Base-by-base conservation (phyloP, 2,888 invertebrate species). In the Troides helena region DNA sequence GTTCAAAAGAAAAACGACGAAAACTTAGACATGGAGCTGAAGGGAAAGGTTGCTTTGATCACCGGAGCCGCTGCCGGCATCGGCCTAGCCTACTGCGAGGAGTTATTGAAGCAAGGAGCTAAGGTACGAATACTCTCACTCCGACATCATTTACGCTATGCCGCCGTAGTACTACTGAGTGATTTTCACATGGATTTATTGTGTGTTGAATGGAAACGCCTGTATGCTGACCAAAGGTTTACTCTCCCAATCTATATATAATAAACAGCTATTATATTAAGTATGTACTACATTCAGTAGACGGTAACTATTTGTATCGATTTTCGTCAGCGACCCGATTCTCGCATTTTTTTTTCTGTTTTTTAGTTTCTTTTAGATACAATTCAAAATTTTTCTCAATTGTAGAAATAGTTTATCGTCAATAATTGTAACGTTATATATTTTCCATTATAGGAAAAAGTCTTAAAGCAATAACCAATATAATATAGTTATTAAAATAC, bases 1-100 rank as follows among this genome's bases (percentile, higher is more conserved):
- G 75, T n/a, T 46, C 14, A 73, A 76, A 77, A 75, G 71, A 77
- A 74, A 53, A 76, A 78, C 75, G 66, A 74, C 78, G 73, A 23
- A 23, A 58, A 58, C n/a, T 23, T 23, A 14, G 74, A 74, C 67
- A 96, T 96, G 95, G 96, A 96, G 81, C 85, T 96, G 73, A 95
- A 95, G 85, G 95, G 95, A 74, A 95, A 95, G 86, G 95, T 96
- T 71, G 96, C 95, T 61, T 87, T 96, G 72, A 94, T 96, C 69
- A 96, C 96, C 39, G 96, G 96, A 50, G 96, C 95, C 64, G 96
- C 95, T 21, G 94, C 95, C 65, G 96, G 96, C 69, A 95, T 96
- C 75, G 96, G 96, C 1, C 93, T 94, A 72, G 94, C 95, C n/a
- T 96, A 95, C 79, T 95, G 94, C 78, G 95, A 95, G 76, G 96